Conservation (phyloP, 2,888 invertebrate species). For the Polia nebulosa region DNA sequence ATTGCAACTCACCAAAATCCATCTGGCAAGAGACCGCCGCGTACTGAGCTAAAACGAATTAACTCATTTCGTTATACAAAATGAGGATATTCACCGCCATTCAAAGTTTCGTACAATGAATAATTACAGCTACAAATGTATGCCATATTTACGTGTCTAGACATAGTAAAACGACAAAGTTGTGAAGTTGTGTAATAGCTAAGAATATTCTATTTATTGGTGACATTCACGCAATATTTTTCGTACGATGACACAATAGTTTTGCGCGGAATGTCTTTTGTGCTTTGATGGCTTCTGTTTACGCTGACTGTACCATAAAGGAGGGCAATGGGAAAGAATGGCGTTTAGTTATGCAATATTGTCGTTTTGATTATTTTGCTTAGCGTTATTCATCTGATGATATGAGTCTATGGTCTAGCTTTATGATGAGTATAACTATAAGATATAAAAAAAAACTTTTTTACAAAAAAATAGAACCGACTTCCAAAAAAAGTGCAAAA, state of each 20-base stretch:
- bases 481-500: too few species aligned
- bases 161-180: constrained; percentile 77
- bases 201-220: constrained; percentile 80
- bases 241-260: constrained; percentile 53
- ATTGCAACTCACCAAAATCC: constrained; percentile 43
- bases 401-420: neutral
- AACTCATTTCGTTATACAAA: constrained; percentile 65
- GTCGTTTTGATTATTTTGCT: constrained; percentile 20
- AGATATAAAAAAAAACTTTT: too few species aligned
- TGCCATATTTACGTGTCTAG: constrained; percentile 79
- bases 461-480: too few species aligned
- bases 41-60: constrained; percentile 65
- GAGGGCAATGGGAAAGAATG: constrained; percentile 21
- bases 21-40: constrained; percentile 54
- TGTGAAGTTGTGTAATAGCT: constrained; percentile 73
- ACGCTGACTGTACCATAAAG: constrained; percentile 33
- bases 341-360: constrained; percentile 40
- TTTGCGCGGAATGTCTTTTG: constrained; percentile 44
- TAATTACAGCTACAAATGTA: constrained; percentile 68
- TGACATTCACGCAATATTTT: constrained; percentile 75
- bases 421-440: neutral
- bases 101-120: constrained; percentile 68
- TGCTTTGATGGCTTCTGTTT: constrained; percentile 52
- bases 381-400: constrained; percentile 8
- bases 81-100: constrained; percentile 61